Base-by-base conservation (phyloP, 1,140 invertebrate genomes). In the Neodiprion lecontei region DNA sequence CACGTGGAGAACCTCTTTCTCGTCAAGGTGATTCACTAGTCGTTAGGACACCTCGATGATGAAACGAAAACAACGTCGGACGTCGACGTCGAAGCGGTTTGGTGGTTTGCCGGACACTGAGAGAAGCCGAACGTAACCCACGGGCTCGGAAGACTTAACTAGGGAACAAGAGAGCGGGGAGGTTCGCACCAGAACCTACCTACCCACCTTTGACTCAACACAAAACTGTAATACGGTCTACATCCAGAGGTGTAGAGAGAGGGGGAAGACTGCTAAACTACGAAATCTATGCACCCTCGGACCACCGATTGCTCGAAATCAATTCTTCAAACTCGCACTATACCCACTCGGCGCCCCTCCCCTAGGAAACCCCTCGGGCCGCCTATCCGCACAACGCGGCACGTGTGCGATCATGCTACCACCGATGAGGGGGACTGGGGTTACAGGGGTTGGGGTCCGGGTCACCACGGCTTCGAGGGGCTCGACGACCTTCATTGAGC, bases 21-120 rank as follows among this genome's bases (percentile, higher is more conserved):
- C 5, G 28, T 40, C 28, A 40, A 40, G 28, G 28, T 40, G 28
- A 40, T 40, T 5, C 28, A 40, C 2, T 5, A 40, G 28, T 40
- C 28, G 28, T 40, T 40, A 40, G 28, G 28, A 10, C 53, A 9
- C 28, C 49, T 40, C 49, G 68, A 21, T 12, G 69, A 50, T 21
- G n/a, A 3, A 10, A 23, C 68, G 69, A 53, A 75, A 70, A 40
- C 49, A 48, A 65, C 71, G 49, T 68, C 50, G 17, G 69, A 68
- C 74, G 72, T 77, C 72, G 72, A 68, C 72, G 74, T 77, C 72
- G 47, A 74, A 70, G 70, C 74, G 69, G 70, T 75, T 28, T 65
- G 65, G 40, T 69, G 74, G 68, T 74, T 17, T 53, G 74, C 49
- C 66, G 67, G 23, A 49, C 72, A 78, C 77, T 78, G 74, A 70